These are phyloP conservation scores for Calosoma granatense DNA, from an alignment of 1,140 invertebrate genomes.

Conservation along the genomic window DNA sequence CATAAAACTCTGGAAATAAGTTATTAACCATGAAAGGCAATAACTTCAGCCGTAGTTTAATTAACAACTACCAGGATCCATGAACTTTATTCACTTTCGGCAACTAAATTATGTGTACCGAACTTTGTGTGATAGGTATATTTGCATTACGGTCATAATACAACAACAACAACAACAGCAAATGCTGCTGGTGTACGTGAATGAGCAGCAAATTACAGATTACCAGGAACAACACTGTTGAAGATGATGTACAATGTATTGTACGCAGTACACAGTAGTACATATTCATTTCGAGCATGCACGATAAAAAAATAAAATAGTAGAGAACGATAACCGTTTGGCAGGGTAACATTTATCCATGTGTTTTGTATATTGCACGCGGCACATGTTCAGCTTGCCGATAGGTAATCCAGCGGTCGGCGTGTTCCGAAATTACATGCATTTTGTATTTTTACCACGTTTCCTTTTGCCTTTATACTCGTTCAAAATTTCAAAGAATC, in stretches of 20 bases:
- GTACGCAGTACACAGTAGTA: neutral
- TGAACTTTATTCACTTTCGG: neutral
- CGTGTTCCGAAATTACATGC: no score
- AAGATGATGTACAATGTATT: neutral
- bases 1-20: neutral
- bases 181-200: neutral
- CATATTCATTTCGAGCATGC: neutral
- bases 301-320: no score
- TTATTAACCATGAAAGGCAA: neutral
- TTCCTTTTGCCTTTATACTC: no score
- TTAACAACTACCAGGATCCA: no score
- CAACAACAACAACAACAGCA: neutral
- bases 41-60: neutral
- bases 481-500: no score
- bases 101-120: neutral
- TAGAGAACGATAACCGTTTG: no score
- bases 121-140: neutral
- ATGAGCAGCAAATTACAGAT: neutral
- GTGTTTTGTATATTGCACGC: no score
- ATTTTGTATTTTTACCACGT: no score
- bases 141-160: neutral
- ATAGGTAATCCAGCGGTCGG: no score
- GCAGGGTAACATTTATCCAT: no score
- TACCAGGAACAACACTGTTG: neutral
- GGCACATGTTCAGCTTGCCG: no score